Percentiles rank a stretch among this genome's conserved stretches.
Conservation (phyloP, 2,113 vertebrate species). For the chimpanzee (Pan troglodytes) region NHGRI_mPanTro3-v2.1_pri NC_072410.2:37579001-37579500, state of each 20-base stretch:
- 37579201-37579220: neutral
- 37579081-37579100: neutral
- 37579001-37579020: no score
- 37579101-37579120: neutral
- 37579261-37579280: neutral
- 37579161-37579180: neutral
- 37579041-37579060: neutral
- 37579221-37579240: neutral
- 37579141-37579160: neutral
- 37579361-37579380: neutral
- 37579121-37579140: accelerated
- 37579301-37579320: neutral
- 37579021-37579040: no score
- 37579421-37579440: neutral
- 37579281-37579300: neutral
- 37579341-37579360: neutral
- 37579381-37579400: neutral
- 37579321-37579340: neutral
- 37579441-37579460: neutral
- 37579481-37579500: no score
- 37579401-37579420: neutral
- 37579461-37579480: neutral
- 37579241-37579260: neutral
- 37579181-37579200: accelerated
- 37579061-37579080: neutral